Base-by-base conservation (phyloP, 2,888 invertebrate species). In the Ecdyonurus torrentis region DNA sequence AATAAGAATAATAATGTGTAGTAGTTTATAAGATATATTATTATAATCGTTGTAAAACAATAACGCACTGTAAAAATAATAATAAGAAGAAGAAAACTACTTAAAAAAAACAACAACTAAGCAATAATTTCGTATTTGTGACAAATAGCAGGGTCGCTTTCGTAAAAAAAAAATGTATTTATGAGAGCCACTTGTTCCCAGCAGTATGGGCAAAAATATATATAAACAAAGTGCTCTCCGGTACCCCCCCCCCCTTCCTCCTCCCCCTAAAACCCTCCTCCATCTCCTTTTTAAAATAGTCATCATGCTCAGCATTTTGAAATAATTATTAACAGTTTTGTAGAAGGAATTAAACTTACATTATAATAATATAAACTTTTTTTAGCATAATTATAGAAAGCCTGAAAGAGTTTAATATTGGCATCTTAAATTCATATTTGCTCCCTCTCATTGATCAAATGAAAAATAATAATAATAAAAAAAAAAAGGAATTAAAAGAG, bases 221-320 rank as follows among this genome's bases (percentile, higher is more conserved):
- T n/a, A n/a, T n/a, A n/a, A n/a, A n/a, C n/a, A n/a, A n/a, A 60
- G 53, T 62, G 59, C 58, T 52, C 63, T 59, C 66, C n/a, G n/a
- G n/a, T n/a, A n/a, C n/a, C n/a, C n/a, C n/a, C n/a, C n/a, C 59
- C 69, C 50, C 20, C 58, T 60, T 50, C 58, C 50, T 25, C 24
- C 23, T 22, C 61, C 61, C 37, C 23, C 52, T 60, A 24, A 60
- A 59, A 58, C 25, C 55, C 62, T 61, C 23, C 23, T 10, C 52
- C 61, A 22, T 22, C 60, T 22, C 22, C 58, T 37, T 10, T 37
- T 37, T 37, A 37, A 37, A 37, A 37, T 37, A 37, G 37, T 15
- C 15, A 37, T 15, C 37, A 37, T 37, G 37, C 37, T 37, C 37
- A 37, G 37, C 37, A 37, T 37, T n/a, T n/a, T n/a, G n/a, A n/a